These are phyloP conservation scores for Chitala chitala DNA, from an alignment of 2,113 vertebrate species.

Conservation along the genomic window DNA sequence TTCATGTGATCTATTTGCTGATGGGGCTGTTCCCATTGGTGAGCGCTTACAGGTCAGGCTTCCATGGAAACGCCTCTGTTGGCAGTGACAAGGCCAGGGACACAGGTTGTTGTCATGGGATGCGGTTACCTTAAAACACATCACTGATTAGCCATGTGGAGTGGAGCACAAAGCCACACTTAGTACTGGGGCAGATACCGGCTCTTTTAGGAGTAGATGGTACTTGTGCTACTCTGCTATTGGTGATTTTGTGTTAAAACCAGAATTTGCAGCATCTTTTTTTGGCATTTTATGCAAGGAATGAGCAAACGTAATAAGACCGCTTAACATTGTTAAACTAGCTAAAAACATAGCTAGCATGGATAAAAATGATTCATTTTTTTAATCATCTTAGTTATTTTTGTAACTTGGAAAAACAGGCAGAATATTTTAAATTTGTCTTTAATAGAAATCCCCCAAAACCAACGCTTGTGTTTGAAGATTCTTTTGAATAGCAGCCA, in stretches of 20 bases:
- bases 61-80: not conserved
- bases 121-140: not conserved
- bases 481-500: not conserved
- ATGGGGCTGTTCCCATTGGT: not conserved
- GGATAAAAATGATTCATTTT: not conserved
- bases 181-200: no score
- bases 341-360: no score
- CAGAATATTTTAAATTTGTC: not conserved
- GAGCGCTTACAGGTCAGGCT: no score
- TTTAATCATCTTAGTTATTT: not conserved
- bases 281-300: no score
- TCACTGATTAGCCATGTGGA: not conserved
- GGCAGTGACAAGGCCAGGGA: not conserved
- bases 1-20: conserved; percentile 51
- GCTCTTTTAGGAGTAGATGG: no score
- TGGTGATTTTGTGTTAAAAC: no score
- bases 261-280: no score
- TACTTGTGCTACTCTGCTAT: no score
- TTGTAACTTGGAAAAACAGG: conserved; percentile 10
- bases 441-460: not conserved
- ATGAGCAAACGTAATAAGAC: no score
- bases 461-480: not conserved
- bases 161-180: not conserved
- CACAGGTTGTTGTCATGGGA: no score
- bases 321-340: no score